Evolutionary conservation across 2,888 invertebrate species (phyloP), one percentile per base, ranked within the genome.

Genomic region (Mechanitis messenoides): DNA sequence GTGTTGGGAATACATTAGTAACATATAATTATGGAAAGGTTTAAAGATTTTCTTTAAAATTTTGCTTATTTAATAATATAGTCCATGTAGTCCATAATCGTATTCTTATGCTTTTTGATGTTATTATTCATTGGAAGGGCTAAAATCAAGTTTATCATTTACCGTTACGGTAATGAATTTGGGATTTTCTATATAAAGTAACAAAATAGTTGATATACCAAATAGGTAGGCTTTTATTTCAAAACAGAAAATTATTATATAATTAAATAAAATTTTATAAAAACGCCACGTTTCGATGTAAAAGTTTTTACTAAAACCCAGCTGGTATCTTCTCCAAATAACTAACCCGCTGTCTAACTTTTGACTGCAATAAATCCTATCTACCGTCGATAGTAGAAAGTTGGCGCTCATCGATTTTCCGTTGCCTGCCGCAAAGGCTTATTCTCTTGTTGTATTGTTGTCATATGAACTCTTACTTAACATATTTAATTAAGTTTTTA

Each of bases 401-500:
- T 58, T 58, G 42, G 58, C 38, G 58, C 50, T 31, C 50, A 58
- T 58, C 58, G 58, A 58, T 58, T 58, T 58, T 58, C 58, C 38
- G 47, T 35, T 35, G 50, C 50, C 50, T 28, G 38, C 35, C 50
- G 5, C 53, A 58, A 53, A 53, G 33, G 57, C 47, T 47, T 47
- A 62, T 60, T 59, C 69, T 70, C 79, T 84, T 84, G 83, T 83
- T 74, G 77, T 76, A 71, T 71, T 67, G 76, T 75, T 78, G 81
- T 83, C 83, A 79, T 82, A 83, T 80, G 82, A 80, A 70, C 66
- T 70, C 60, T 60, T 73, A 72, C 78, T 75, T 78, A 79, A 81
- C 77, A 83, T 78, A 78, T 83, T 84, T 80, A 81, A 78, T 77
- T 78, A 78, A 80, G 79, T 82, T 78, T 72, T 31, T 11, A 9